A percentile compares a stretch with the other conserved stretches of the same genome.
Evolutionary conservation across 2,888 invertebrate species (phyloP).

Genomic region (Lissonota sp.): DNA sequence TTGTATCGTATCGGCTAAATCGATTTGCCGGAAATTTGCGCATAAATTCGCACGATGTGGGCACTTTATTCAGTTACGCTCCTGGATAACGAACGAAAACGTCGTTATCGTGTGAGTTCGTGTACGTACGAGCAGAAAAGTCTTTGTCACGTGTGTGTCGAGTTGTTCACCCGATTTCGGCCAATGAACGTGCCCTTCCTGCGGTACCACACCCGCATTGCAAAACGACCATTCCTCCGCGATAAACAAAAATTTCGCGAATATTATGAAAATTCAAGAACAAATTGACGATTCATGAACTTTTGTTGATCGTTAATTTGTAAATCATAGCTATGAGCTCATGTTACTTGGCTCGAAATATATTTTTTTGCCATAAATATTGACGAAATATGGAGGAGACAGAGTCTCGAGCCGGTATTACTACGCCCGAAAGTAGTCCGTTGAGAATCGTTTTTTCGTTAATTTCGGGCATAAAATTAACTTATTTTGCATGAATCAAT

Average conservation of each 20-base stretch:
- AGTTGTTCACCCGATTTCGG: constrained; percentile 68
- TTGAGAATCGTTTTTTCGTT: constrained; percentile 63
- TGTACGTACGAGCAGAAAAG: constrained; percentile 68
- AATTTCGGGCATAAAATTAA: constrained; percentile 54
- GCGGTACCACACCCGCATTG: constrained; percentile 69
- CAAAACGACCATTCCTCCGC: constrained; percentile 73
- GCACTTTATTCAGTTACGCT: constrained; percentile 57
- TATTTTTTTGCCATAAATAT: constrained; percentile 1
- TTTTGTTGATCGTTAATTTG: not conserved
- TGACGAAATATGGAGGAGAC: not conserved
- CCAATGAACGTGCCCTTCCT: constrained; percentile 72
- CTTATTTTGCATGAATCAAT: constrained; percentile 26
- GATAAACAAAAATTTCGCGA: constrained; percentile 54
- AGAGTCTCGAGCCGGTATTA: constrained; percentile 66
- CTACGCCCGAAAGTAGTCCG: constrained; percentile 77
- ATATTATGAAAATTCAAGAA: constrained; percentile 14
- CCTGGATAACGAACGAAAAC: constrained; percentile 73
- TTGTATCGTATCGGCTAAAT: not conserved
- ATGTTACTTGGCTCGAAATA: constrained; percentile 31
- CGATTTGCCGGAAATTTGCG: not conserved
- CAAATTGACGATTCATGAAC: not conserved
- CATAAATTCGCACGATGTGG: constrained; percentile 9
- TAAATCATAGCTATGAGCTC: not conserved
- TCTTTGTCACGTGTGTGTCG: constrained; percentile 67
- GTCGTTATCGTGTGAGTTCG: constrained; percentile 62